Evolutionary conservation across 2,113 vertebrate genomes (phyloP), one percentile per base, ranked within the genome.

Genomic region (Gymnorhina tibicen): DNA sequence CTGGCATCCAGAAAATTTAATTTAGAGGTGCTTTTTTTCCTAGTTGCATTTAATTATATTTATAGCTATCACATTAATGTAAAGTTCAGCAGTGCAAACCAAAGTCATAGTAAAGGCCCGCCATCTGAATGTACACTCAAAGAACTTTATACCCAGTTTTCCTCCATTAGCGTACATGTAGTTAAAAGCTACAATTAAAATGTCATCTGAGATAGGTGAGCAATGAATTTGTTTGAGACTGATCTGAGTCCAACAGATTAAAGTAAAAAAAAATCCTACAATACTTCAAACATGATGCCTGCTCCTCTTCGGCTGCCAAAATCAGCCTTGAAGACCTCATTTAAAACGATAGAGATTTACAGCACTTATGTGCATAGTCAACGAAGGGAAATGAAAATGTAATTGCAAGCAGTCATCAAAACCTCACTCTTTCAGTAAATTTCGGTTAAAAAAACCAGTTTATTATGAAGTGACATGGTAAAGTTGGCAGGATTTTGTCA

Each of bases 171-270:
- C 3, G 9, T 67, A 26, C 0, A 10, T 83, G 67, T 69, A 73
- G 70, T 80, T 95, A 96, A 96, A 93, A 93, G 77, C 85, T 93
- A 28, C 74, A 95, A 85, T 96, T 97, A 95, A 97, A 87, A 94
- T 80, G 82, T 94, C 62, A 93, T 79, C 35, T 88, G 62, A 90
- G 63, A 89, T 95, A 95, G 89, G 78, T 62, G 87, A 95, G 93
- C 91, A 46, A 46, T 91, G 67, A 79, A 93, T 87, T 95, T 87
- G 30, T 89, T 87, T 49, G 32, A 93, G 70, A 60, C 41, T 91
- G 81, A 96, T 94, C 78, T 33, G 32, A 76, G 66, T 89, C 89
- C 91, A 96, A 93, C 67, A 85, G 28, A 60, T 30, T 52, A 11
- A 44, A 20, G n/a, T n/a, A 44, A 28, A 26, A 47, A 10, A 50